Evolutionary conservation across 2,888 invertebrate genomes (phyloP).

Genomic region (Drosophila putrida): DNA sequence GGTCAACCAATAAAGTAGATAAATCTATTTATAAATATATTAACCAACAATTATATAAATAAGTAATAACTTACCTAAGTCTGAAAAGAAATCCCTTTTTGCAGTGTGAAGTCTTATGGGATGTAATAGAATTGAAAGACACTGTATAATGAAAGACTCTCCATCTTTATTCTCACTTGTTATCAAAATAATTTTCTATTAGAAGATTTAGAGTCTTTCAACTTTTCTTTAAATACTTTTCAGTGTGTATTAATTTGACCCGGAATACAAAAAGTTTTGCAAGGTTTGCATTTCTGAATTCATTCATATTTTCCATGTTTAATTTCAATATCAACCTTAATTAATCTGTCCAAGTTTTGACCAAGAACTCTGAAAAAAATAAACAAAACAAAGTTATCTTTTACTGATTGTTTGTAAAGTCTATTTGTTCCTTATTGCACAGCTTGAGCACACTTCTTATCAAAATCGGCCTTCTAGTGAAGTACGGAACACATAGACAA

Average conservation of each 20-base stretch:
- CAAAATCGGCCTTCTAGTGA: conserved; percentile 19
- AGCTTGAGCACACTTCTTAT: conserved; percentile 41
- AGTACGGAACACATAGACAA: conserved; percentile 10
- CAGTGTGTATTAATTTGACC: not conserved
- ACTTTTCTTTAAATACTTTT: too few species aligned
- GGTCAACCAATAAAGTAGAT: not conserved
- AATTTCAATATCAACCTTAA: not conserved
- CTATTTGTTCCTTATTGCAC: conserved; percentile 23
- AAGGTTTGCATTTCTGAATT: not conserved
- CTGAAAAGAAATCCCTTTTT: too few species aligned
- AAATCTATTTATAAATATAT: not conserved
- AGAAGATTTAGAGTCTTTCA: too few species aligned
- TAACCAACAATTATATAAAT: not conserved
- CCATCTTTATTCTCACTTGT: too few species aligned
- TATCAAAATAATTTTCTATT: too few species aligned
- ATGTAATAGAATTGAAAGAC: too few species aligned
- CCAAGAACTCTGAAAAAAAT: conserved; percentile 2
- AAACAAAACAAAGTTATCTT: conserved; percentile 26
- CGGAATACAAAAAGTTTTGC: not conserved
- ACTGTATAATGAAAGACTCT: too few species aligned
- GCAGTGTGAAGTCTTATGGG: too few species aligned
- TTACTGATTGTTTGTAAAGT: conserved; percentile 18
- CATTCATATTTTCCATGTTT: not conserved
- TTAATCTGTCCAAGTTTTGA: not conserved
- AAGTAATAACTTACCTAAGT: too few species aligned